Conservation (phyloP, 1,140 invertebrate genomes). For the Drosophila setifemur region DNA sequence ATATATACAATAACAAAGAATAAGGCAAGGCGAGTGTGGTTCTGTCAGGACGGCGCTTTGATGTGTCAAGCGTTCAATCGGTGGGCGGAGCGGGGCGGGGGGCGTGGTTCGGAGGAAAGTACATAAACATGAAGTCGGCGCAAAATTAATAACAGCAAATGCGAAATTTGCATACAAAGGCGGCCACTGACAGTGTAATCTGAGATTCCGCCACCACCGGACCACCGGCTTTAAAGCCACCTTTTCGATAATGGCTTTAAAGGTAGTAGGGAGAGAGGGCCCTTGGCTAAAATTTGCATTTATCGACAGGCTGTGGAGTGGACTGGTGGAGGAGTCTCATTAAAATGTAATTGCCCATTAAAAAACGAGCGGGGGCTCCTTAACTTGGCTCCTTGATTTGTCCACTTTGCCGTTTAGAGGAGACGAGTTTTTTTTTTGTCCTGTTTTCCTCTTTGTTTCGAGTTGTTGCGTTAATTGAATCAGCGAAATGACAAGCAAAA, state of each 20-base stretch:
- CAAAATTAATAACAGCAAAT: slow-evolving; percentile 39
- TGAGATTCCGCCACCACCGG: not conserved
- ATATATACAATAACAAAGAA: too few relatives aligned
- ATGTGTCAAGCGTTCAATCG: slow-evolving; percentile 43
- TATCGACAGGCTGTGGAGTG: slow-evolving; percentile 29
- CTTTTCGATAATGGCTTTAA: slow-evolving; percentile 2
- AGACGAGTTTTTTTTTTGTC: slow-evolving; percentile 25
- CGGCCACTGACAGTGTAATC: slow-evolving; percentile 18
- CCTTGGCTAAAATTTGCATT: slow-evolving; percentile 53
- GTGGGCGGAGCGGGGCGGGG: not conserved
- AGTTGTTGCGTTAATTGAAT: slow-evolving; percentile 72
- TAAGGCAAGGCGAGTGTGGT: slow-evolving; percentile 13
- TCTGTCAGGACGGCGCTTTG: slow-evolving; percentile 45
- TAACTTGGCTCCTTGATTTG: slow-evolving; percentile 37
- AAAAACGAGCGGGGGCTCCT: slow-evolving; percentile 10
- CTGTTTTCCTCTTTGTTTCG: slow-evolving; percentile 19
- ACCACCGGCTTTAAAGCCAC: slow-evolving; percentile 13
- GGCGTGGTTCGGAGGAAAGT: not conserved
- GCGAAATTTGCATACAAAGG: slow-evolving; percentile 52
- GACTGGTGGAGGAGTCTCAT: slow-evolving; percentile 36
- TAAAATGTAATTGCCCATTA: slow-evolving; percentile 72
- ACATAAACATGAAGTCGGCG: slow-evolving; percentile 5
- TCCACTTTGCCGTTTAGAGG: slow-evolving; percentile 30
- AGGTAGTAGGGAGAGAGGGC: not conserved
- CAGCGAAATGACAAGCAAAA: slow-evolving; percentile 51